A percentile compares a stretch with the other conserved stretches of the same genome.
phyloP scores from a whole-genome alignment of 2,888 invertebrate species.

The Netelia inedita region DNA sequence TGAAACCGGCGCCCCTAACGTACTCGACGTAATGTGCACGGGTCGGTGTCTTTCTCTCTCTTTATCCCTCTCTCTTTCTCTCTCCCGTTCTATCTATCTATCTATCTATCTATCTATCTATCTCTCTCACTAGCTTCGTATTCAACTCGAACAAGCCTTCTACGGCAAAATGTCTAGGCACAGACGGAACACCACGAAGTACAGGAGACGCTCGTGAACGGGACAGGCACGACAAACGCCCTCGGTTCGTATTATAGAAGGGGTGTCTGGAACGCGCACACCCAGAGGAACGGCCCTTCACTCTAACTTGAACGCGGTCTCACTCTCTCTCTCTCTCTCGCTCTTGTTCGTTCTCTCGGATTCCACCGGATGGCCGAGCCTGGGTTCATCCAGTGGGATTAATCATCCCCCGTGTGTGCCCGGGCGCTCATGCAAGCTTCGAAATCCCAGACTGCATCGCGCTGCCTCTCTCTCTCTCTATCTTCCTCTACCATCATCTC shows the following conservation, averaged over 20 bases:
- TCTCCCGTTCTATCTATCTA: not conserved
- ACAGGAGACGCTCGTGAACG: constrained; percentile 50
- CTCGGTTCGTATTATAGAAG: constrained; percentile 27
- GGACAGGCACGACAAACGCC: constrained; percentile 63
- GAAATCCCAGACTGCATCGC: constrained; percentile 58
- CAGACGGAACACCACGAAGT: constrained; percentile 10
- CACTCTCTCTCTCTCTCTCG: constrained; percentile 3
- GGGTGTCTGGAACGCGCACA: constrained; percentile 43
- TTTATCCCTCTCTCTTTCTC: not conserved
- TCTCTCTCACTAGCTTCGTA: constrained; percentile 7
- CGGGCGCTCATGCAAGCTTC: constrained; percentile 53
- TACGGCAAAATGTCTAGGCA: constrained; percentile 31
- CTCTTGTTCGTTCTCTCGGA: constrained; percentile 47
- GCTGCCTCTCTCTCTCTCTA: not conserved
- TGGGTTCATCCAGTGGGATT: constrained; percentile 65
- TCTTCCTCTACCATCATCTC: constrained; percentile 36
- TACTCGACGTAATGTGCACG: constrained; percentile 12
- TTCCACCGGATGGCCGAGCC: constrained; percentile 59
- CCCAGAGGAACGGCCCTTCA: constrained; percentile 24
- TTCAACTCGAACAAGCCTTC: constrained; percentile 30
- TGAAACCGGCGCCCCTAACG: constrained; percentile 51
- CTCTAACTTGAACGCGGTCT: constrained; percentile 29
- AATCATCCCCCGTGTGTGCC: constrained; percentile 62
- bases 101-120: not conserved
- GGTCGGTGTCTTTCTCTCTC: constrained; percentile 13